Evolutionary conservation across 2,113 vertebrate species (phyloP).

Genomic region (Phyllostomus hastatus): DNA sequence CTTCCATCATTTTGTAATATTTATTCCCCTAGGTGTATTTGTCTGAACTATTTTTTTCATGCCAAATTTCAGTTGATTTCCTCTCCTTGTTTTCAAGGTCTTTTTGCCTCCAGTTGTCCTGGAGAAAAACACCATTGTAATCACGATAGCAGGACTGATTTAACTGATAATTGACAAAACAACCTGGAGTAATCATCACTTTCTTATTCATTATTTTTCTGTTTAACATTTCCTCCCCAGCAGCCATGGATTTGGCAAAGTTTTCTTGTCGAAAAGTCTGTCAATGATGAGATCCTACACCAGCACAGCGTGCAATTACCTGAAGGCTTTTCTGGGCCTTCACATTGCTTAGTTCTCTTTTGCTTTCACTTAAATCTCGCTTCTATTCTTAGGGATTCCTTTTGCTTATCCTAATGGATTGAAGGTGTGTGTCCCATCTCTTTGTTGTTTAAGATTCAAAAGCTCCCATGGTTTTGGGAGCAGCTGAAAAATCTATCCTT

Average conservation of each 20-base stretch:
- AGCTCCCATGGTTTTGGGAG: background rate
- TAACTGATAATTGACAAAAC: constrained; percentile 63
- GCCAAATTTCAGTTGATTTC: constrained; percentile 60
- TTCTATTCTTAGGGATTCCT: background rate
- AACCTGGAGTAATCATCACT: constrained; percentile 49
- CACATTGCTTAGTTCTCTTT: background rate
- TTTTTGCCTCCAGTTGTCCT: constrained; percentile 48
- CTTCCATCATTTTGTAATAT: background rate
- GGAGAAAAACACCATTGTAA: constrained; percentile 57
- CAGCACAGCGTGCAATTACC: background rate
- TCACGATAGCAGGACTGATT: constrained; percentile 53
- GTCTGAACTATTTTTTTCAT: constrained; percentile 36
- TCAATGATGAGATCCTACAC: background rate
- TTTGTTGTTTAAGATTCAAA: background rate
- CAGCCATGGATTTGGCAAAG: constrained; percentile 4
- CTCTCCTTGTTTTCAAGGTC: constrained; percentile 61
- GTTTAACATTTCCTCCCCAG: constrained; percentile 30
- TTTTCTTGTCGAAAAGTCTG: background rate
- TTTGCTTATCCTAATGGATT: background rate
- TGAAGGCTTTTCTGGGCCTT: constrained; percentile 6
- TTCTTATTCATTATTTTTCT: constrained; percentile 25
- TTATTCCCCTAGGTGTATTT: constrained; percentile 55
- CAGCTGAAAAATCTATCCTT: background rate
- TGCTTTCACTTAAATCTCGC: background rate
- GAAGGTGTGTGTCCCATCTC: background rate